These are phyloP conservation scores for Vombatus ursinus DNA, from an alignment of 2,113 vertebrate genomes.

Conservation along the genomic window DNA sequence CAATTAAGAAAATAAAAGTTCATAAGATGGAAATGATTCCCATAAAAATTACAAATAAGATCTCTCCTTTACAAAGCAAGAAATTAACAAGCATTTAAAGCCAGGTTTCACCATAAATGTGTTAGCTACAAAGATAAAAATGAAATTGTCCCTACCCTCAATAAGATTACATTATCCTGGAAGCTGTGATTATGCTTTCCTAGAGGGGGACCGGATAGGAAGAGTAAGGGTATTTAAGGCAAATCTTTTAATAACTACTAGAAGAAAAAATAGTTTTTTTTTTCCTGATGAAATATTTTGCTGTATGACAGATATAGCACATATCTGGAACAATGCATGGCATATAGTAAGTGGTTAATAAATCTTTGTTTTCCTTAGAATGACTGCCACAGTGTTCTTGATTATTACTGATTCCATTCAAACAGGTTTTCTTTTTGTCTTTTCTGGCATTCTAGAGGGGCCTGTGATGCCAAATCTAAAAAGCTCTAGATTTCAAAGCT, in stretches of 20 bases:
- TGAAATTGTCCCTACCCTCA: not conserved
- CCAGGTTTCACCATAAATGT: not conserved
- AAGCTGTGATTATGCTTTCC: not conserved
- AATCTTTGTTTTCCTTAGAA: not conserved
- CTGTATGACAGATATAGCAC: not conserved
- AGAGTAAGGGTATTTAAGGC: not conserved
- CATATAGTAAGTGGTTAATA: not conserved
- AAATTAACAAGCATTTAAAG: not conserved
- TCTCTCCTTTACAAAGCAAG: not conserved
- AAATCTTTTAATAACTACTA: not conserved
- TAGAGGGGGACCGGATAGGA: not conserved
- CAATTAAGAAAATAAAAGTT: not conserved
- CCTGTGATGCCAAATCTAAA: not conserved
- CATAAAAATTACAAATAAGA: not conserved
- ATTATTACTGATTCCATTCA: not conserved
- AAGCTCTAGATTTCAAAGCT: not conserved
- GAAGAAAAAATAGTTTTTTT: not conserved
- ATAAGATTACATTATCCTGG: not conserved
- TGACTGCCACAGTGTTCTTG: not conserved
- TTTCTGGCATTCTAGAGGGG: not conserved
- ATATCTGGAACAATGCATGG: not conserved
- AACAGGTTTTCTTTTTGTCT: not conserved
- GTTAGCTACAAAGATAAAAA: not conserved
- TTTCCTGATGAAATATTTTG: not conserved
- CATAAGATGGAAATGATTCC: not conserved